Evolutionary conservation across 2,888 invertebrate genomes (phyloP).

Genomic region (Epiblema foenella): DNA sequence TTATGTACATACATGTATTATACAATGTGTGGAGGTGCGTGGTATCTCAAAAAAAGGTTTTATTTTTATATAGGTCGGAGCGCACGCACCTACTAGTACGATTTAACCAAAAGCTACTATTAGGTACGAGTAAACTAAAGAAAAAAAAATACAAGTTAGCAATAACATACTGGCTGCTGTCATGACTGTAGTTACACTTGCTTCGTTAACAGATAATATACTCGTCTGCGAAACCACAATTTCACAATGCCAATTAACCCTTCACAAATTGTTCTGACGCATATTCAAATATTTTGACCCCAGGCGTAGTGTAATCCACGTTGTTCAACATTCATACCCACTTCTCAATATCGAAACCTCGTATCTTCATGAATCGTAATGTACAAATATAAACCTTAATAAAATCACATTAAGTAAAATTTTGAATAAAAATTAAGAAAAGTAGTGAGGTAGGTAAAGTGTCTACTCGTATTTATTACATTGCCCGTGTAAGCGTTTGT

Average conservation of each 20-base stretch:
- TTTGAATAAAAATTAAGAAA: not conserved
- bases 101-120: no score
- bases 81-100: no score
- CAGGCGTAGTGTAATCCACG: slow-evolving; percentile 78
- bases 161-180: slow-evolving; percentile 4
- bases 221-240: slow-evolving; percentile 47
- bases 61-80: no score
- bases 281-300: slow-evolving; percentile 85
- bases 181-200: slow-evolving; percentile 5
- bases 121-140: not conserved
- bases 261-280: slow-evolving; percentile 76
- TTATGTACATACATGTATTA: no score
- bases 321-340: slow-evolving; percentile 77
- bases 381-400: not conserved
- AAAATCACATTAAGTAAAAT: not conserved
- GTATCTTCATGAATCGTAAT: not conserved
- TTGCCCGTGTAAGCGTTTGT: slow-evolving; percentile 81
- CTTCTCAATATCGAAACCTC: not conserved
- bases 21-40: no score
- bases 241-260: slow-evolving; percentile 78
- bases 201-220: slow-evolving; percentile 38
- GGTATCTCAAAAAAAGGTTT: no score
- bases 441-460: not conserved
- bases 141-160: not conserved
- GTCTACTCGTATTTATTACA: slow-evolving; percentile 73